phyloP scores from a whole-genome alignment of 1,140 invertebrate species.

The Drosophila yakuba region DNA sequence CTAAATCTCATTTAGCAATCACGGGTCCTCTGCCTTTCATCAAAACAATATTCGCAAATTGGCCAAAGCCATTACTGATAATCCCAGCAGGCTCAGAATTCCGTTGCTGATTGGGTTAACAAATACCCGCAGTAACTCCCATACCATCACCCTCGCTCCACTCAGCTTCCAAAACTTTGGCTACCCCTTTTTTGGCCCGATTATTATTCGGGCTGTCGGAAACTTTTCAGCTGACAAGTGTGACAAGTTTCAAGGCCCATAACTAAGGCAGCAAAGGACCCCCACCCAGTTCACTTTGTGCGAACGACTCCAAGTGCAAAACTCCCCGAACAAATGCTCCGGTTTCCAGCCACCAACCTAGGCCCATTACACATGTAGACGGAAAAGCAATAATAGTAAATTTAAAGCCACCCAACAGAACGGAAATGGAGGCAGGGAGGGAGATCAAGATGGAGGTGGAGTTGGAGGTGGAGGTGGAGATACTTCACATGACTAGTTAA shows the following conservation, averaged over 20 bases:
- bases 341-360: conserved; percentile 49
- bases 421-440: conserved; percentile 1
- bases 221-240: conserved; percentile 74
- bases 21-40: conserved; percentile 10
- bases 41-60: conserved; percentile 47
- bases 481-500: conserved; percentile 76
- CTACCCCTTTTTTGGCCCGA: conserved; percentile 18
- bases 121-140: conserved; percentile 14
- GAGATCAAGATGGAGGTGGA: neutral
- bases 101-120: conserved; percentile 34
- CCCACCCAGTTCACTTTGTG: conserved; percentile 31
- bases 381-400: conserved; percentile 69
- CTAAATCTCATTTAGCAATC: conserved; percentile 77
- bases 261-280: conserved; percentile 44
- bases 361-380: conserved; percentile 71
- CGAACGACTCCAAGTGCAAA: conserved; percentile 34
- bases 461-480: neutral
- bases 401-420: conserved; percentile 39
- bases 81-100: conserved; percentile 9
- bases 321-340: conserved; percentile 43
- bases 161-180: conserved; percentile 5
- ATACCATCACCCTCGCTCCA: neutral
- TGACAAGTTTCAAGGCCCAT: conserved; percentile 76
- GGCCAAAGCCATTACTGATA: conserved; percentile 31
- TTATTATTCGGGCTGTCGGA: conserved; percentile 15